Evolutionary conservation across 2,113 vertebrate genomes (phyloP), one percentile per base, ranked within the genome.

Genomic region (Thalassoma bifasciatum): DNA sequence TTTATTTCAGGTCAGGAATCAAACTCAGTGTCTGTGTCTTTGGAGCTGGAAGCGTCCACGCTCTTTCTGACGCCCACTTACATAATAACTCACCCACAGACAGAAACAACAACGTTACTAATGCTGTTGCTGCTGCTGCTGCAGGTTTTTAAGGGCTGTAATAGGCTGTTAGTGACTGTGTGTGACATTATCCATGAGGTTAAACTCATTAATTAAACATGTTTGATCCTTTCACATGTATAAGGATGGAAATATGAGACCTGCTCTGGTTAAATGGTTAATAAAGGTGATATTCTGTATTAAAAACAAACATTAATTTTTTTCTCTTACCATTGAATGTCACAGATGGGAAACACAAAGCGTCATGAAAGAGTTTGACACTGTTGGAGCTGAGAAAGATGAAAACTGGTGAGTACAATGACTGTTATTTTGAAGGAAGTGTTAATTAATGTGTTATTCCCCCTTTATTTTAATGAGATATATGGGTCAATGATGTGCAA

Each of bases 311-410:
- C 30, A 36, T 22, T 57, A 23, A n/a, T 0, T 24, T 19, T 65
- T 10, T 49, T 34, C 46, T 14, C 37, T 26, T 10, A 0, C 38
- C 12, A 46, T 10, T 71, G 14, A 10, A 52, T 65, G 53, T 0
- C 19, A 51, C 54, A 93, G 92, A 94, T 93, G 93, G 88, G 70
- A 89, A 89, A 81, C 51, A 79, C 36, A 84, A 69, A 58, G 72
- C 75, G 78, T 74, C 84, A 94, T 95, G 93, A 95, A 92, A 93
- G 87, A 92, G 71, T 80, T 76, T 89, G 91, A 94, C 72, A 77
- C 74, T 47, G 86, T 80, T 71, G 88, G 79, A 26, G 75, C n/a
- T 4, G 82, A 72, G 63, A 82, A 89, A 79, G 89, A 91, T 82
- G 91, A 86, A 24, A 85, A 87, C 17, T 91, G 92, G 94, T 95